Evolutionary conservation across 2,797 vertebrate species (phyloP), one percentile per base, ranked within the genome.

Genomic region (Gallinago nigripennis): DNA sequence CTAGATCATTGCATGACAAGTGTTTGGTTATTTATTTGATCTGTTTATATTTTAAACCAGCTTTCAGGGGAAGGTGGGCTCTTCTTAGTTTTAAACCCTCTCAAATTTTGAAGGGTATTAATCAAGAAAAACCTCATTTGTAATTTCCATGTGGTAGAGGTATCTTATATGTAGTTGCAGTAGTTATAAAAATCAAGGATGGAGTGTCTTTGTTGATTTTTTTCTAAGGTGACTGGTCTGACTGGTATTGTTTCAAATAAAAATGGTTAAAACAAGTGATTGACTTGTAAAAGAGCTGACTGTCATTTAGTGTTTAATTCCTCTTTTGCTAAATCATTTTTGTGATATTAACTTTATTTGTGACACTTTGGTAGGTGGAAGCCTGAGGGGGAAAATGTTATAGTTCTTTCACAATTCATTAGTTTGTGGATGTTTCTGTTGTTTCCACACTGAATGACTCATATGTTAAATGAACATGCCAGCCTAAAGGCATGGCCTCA

Each of bases 361-460:
- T 94, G 91, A 86, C 79, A 91, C 76, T 91, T 90, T 60, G 92
- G 88, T 90, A 86, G 80, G 91, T 94, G 92, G 80, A 92, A 85
- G 86, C 76, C 95, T 41, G 31, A 77, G 45, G 81, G 75, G 68
- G 17, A 13, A 76, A 79, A 79, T 70, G 48, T 89, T 95, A 63
- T 17, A 78, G 68, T 90, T 94, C 90, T 89, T 96, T 95, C 86
- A 89, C 94, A 94, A 88, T 96, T 94, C 94, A 94, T 94, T 95
- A 91, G 79, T 94, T 95, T 88, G 87, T 85, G 92, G 84, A 88
- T 94, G 87, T 96, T 95, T 91, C 76, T 14, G 77, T 73, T 95
- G 81, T 93, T 96, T 96, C 95, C 92, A 94, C 46, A 57, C 61
- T 46, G 72, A 91, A 46, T 94, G 95, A 94, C 88, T 94, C 93